Percentiles rank a stretch among this genome's conserved stretches.
phyloP scores from a whole-genome alignment of 92 coral and sea anemone species.

The Siderastrea siderea region DNA sequence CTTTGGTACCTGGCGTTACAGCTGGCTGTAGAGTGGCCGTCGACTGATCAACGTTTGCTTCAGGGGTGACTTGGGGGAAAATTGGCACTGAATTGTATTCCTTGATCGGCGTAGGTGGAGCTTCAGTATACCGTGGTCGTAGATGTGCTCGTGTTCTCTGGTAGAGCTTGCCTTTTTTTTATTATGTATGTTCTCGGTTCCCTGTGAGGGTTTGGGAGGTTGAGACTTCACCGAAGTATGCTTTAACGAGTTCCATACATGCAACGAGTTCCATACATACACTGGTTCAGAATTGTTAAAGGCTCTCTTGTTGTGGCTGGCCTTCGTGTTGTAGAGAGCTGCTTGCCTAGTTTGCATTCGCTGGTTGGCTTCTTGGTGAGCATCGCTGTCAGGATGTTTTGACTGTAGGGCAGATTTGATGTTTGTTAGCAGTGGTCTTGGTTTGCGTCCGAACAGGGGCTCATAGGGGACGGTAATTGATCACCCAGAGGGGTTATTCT shows the following conservation, averaged over 20 bases:
- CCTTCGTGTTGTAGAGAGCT: constrained; percentile 20
- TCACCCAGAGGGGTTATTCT: constrained; percentile 60
- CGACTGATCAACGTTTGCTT: not conserved
- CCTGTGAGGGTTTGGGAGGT: constrained; percentile 15
- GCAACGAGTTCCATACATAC: constrained; percentile 56
- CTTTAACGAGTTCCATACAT: constrained; percentile 40
- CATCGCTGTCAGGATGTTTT: constrained; percentile 41
- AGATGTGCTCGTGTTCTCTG: constrained; percentile 44
- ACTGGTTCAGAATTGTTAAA: constrained; percentile 37
- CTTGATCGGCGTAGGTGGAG: not conserved
- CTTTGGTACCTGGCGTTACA: not conserved
- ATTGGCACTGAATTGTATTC: not conserved
- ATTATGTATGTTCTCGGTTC: constrained; percentile 46
- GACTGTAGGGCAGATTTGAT: constrained; percentile 35
- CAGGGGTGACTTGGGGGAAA: not conserved
- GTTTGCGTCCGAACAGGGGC: constrained; percentile 54
- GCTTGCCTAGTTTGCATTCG: constrained; percentile 45
- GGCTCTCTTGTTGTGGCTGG: constrained; percentile 21
- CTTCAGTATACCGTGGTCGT: constrained; percentile 7
- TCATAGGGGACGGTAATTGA: constrained; percentile 58
- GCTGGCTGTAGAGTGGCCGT: not conserved
- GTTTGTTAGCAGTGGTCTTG: constrained; percentile 39
- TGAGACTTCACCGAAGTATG: constrained; percentile 32
- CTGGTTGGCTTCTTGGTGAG: constrained; percentile 60
- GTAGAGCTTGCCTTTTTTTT: constrained; percentile 55